Evolutionary conservation across 2,888 invertebrate genomes (phyloP).

Genomic region (Arrhopalites spinosus): DNA sequence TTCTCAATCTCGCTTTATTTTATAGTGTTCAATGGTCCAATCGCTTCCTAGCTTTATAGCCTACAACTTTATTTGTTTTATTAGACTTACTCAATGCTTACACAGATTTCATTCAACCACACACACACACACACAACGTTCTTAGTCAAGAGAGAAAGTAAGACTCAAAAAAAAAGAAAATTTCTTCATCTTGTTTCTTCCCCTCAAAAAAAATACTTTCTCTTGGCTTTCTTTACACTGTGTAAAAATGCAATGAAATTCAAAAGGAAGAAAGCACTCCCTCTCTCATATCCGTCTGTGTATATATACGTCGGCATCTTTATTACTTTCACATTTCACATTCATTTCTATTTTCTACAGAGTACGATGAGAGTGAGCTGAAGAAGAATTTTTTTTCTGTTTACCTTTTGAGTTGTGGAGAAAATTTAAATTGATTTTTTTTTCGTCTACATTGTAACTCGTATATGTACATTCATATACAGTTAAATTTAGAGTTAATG

Average conservation of each 20-base stretch:
- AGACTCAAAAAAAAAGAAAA: too few relatives aligned
- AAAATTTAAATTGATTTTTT: too few relatives aligned
- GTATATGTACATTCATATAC: too few relatives aligned
- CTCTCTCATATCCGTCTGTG: background rate
- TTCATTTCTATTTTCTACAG: too few relatives aligned
- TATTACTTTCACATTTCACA: too few relatives aligned
- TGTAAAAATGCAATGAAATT: background rate
- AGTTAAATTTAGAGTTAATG: too few relatives aligned
- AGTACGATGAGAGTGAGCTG: too few relatives aligned
- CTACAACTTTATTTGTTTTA: slow-evolving; percentile 16
- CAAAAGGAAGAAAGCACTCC: background rate
- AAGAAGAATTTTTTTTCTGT: too few relatives aligned
- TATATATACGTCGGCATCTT: background rate
- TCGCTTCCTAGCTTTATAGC: slow-evolving; percentile 6
- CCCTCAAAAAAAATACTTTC: background rate
- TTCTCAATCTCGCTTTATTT: background rate
- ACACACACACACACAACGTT: background rate
- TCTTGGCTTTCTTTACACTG: background rate
- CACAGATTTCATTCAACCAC: background rate
- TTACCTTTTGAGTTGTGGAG: too few relatives aligned
- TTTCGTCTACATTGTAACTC: too few relatives aligned
- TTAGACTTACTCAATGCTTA: background rate
- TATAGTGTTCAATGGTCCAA: slow-evolving; percentile 9
- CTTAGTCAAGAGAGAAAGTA: too few relatives aligned
- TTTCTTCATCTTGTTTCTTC: too few relatives aligned